Base-by-base conservation (phyloP, 2,888 invertebrate genomes). In the Chymomyza amoena region DNA sequence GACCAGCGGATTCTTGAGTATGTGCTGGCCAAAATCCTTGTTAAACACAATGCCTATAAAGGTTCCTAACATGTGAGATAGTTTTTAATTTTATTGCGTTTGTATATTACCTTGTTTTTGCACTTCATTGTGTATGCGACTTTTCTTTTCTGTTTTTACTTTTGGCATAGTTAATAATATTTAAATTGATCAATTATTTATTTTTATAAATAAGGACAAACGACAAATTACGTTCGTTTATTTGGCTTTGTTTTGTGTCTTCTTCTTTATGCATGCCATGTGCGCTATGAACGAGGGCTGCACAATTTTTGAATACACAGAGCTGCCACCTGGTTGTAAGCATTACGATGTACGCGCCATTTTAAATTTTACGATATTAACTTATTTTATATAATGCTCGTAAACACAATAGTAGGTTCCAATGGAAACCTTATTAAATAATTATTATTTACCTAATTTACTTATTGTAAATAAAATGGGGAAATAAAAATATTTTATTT, bases 1-100 rank as follows among this genome's bases (percentile, higher is more conserved):
- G 64, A 99, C 95, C 61, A 98, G 93, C 0, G 99, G 99, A 93
- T 99, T 99, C 92, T 97, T 97, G 15, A 97, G 92, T 75, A 97
- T 99, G 89, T 99, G 99, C 90, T 99, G 99, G 0, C 99, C 99
- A 90, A 98, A 96, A 82, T 96, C 96, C 92, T 97, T 99, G 91
- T 98, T 98, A 91, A 99, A 99, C 74, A 96, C 94, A 81, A 99
- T 97, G 50, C 98, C 98, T 97, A 80, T 20, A 20, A 54, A 3
- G 5, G 18, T 4, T 18, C 4, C n/a, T 15, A 50, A n/a, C 25
- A 9, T 9, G 4, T 62, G 1, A 66, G 61, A 45, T 52, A 45
- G 54, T 66, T 51, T 54, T 6, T 52, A 16, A 0, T 28, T n/a
- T 15, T 50, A 7, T 15, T 65, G 32, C 25, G 15, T 20, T 16